Percentiles rank a stretch among this genome's conserved stretches.
Evolutionary conservation across 2,888 invertebrate species (phyloP).

Genomic region (Tenodera sinensis): DNA sequence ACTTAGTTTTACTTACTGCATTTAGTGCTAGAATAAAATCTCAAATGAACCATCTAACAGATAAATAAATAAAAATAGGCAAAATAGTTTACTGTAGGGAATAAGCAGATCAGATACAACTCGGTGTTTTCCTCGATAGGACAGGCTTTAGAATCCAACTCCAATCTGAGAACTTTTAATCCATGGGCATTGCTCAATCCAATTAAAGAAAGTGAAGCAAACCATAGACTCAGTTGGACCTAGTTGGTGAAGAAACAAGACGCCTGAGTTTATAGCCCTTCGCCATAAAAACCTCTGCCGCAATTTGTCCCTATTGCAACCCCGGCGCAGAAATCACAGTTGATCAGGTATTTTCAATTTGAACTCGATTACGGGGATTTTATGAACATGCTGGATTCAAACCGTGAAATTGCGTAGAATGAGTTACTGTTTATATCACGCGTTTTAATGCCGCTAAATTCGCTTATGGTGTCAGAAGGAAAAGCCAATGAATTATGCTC

Average conservation of each 20-base stretch:
- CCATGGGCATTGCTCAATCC: neutral
- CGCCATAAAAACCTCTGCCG: neutral
- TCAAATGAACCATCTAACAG: too few relatives aligned
- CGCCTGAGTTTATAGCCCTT: neutral
- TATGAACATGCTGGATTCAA: neutral
- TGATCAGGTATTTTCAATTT: neutral
- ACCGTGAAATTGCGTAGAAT: neutral
- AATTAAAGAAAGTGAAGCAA: neutral
- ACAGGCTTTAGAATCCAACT: neutral
- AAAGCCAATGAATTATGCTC: neutral
- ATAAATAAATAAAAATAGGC: too few relatives aligned
- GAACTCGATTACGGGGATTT: neutral
- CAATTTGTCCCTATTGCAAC: neutral
- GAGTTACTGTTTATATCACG: neutral
- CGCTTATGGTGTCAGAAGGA: neutral
- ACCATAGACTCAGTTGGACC: too few relatives aligned
- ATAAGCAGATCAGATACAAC: too few relatives aligned
- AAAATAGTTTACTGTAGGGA: too few relatives aligned
- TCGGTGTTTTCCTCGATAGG: neutral
- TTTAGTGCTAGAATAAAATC: too few relatives aligned
- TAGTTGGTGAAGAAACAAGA: neutral
- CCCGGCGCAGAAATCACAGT: neutral
- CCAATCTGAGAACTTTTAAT: neutral
- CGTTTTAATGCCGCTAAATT: neutral
- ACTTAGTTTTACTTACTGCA: too few relatives aligned